phyloP scores from a whole-genome alignment of 2,888 invertebrate species.

The Fabriciana adippe region DNA sequence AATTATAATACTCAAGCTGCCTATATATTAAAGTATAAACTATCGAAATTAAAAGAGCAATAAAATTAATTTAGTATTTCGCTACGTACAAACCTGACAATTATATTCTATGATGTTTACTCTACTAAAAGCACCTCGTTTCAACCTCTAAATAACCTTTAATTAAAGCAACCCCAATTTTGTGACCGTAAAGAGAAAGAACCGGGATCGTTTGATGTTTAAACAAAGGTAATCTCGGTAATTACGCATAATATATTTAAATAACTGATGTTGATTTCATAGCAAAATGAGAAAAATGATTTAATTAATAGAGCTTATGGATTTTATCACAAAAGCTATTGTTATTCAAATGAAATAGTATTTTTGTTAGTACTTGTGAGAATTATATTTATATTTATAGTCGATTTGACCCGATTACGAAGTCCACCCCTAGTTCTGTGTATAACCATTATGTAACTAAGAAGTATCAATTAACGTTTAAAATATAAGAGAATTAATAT shows the following conservation, averaged over 20 bases:
- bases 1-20: too few species aligned
- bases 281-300: neutral
- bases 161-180: conserved; percentile 31
- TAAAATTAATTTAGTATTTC: neutral
- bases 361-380: neutral
- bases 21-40: too few species aligned
- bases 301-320: neutral
- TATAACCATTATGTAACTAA: too few species aligned
- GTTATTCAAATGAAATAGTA: neutral
- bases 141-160: conserved; percentile 14
- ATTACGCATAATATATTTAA: conserved; percentile 12
- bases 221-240: conserved; percentile 24
- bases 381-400: neutral
- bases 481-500: too few species aligned
- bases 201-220: conserved; percentile 36
- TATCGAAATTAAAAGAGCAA: too few species aligned
- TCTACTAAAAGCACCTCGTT: conserved; percentile 10
- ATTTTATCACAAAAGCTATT: conserved; percentile 3
- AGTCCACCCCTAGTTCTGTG: too few species aligned
- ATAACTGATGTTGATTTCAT: neutral
- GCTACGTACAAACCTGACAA: neutral
- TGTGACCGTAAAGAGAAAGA: conserved; percentile 23
- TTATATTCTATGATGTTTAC: neutral
- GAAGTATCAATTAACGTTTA: too few species aligned
- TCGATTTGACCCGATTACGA: too few species aligned